Percentiles rank a stretch among this genome's conserved stretches.
These are phyloP conservation scores for Acipenser oxyrinchus DNA, from an alignment of 2,797 vertebrate species.

Conservation along the genomic window DNA sequence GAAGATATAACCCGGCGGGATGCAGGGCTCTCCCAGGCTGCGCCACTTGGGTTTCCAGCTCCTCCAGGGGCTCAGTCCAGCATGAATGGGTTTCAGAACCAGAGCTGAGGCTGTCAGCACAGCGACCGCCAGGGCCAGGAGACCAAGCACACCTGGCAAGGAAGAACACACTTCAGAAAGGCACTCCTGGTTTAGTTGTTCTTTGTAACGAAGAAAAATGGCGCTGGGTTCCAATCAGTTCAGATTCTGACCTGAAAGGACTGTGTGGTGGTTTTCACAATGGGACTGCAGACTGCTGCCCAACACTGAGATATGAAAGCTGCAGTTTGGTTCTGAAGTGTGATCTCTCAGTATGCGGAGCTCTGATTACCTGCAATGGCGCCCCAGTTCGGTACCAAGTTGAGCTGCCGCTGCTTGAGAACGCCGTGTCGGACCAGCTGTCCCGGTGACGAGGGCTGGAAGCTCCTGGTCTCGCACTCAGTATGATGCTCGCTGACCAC, in stretches of 20 bases:
- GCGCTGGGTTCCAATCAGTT: not conserved
- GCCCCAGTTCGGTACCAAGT: conserved; percentile 78
- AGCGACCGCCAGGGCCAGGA: conserved; percentile 56
- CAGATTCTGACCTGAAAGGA: too few species aligned
- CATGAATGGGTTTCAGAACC: conserved; percentile 56
- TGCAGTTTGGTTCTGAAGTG: too few species aligned
- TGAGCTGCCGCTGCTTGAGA: conserved; percentile 54
- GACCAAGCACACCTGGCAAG: conserved; percentile 59
- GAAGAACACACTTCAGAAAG: not conserved
- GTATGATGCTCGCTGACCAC: conserved; percentile 63
- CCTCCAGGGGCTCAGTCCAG: conserved; percentile 48
- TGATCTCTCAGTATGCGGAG: too few species aligned
- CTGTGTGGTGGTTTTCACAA: too few species aligned
- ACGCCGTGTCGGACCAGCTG: conserved; percentile 70
- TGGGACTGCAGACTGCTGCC: too few species aligned
- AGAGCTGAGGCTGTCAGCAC: conserved; percentile 63
- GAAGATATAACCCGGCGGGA: conserved; percentile 53
- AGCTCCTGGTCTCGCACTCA: conserved; percentile 51
- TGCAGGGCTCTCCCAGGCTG: conserved; percentile 64
- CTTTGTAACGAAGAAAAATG: not conserved
- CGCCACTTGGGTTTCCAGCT: conserved; percentile 75
- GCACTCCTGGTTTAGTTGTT: conserved; percentile 10
- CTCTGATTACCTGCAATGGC: conserved; percentile 60
- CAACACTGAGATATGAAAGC: too few species aligned
- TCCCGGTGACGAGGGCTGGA: conserved; percentile 78